Conservation (phyloP, 2,888 invertebrate genomes). For the Creontiades dilutus region DNA sequence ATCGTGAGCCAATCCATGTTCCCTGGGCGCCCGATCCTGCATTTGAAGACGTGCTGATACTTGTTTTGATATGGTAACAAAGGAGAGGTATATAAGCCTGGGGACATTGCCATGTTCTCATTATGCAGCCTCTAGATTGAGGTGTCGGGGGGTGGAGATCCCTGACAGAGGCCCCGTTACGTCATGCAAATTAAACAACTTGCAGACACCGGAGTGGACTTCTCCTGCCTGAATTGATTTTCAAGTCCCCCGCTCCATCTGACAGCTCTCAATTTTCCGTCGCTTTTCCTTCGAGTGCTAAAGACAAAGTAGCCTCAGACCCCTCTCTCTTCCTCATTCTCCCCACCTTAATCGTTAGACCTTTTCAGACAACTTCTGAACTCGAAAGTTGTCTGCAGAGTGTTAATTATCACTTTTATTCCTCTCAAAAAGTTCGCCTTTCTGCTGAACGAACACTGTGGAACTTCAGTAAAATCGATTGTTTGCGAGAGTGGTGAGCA, state of each 20-base stretch:
- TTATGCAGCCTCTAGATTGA: background rate
- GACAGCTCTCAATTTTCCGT: background rate
- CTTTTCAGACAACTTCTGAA: conserved; percentile 19
- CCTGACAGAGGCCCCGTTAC: background rate
- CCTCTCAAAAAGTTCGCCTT: background rate
- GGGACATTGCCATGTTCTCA: conserved; percentile 25
- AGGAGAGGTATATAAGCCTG: background rate
- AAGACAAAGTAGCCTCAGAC: conserved; percentile 9
- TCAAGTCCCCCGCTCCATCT: background rate
- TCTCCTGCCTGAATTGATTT: conserved; percentile 7
- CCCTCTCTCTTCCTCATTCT: background rate
- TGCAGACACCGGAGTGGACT: conserved; percentile 1
- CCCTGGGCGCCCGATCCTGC: background rate
- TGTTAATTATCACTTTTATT: conserved; percentile 36
- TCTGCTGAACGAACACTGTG: conserved; percentile 1
- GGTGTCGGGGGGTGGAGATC: background rate
- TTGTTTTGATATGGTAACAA: conserved; percentile 16
- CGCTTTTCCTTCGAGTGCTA: conserved; percentile 20
- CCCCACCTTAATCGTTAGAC: background rate
- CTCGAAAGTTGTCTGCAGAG: conserved; percentile 32
- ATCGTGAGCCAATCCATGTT: no score
- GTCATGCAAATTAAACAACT: conserved; percentile 18
- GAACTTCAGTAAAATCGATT: background rate
- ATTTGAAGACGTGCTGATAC: background rate
- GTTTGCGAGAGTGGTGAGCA: background rate